Evolutionary conservation across 2,888 invertebrate genomes (phyloP).

Genomic region (Gymnosoma rotundatum): DNA sequence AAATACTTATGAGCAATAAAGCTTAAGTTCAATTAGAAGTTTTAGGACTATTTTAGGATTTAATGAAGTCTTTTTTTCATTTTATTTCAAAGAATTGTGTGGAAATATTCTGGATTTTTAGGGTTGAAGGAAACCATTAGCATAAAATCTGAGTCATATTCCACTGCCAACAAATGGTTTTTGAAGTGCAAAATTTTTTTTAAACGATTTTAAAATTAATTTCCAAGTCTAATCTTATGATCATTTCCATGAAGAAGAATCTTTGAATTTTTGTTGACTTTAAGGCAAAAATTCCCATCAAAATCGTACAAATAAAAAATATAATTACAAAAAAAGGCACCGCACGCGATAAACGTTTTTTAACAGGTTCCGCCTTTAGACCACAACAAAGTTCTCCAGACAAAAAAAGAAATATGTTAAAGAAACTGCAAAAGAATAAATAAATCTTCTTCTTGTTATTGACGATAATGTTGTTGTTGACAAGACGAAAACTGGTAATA

Average conservation of each 20-base stretch:
- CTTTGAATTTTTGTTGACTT: conserved; percentile 12
- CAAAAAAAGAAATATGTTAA: conserved; percentile 55
- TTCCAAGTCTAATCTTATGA: conserved; percentile 52
- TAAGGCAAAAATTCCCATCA: conserved; percentile 52
- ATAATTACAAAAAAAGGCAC: conserved; percentile 62
- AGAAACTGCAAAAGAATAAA: conserved; percentile 33
- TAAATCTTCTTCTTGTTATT: conserved; percentile 28
- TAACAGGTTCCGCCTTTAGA: conserved; percentile 77
- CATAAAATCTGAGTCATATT: not conserved
- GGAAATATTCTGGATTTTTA: too few relatives aligned
- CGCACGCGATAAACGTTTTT: conserved; percentile 76
- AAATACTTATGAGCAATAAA: too few relatives aligned
- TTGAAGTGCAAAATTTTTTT: not conserved
- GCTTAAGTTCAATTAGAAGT: too few relatives aligned
- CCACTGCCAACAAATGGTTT: not conserved
- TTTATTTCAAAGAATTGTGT: too few relatives aligned
- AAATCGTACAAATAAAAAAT: conserved; percentile 47
- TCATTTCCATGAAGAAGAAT: conserved; percentile 48
- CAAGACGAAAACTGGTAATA: conserved; percentile 36
- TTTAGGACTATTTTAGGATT: too few relatives aligned
- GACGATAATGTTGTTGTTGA: conserved; percentile 14
- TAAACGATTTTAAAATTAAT: conserved; percentile 43
- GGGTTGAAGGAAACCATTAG: not conserved
- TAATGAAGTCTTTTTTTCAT: too few relatives aligned
- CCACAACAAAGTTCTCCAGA: conserved; percentile 66